Evolutionary conservation across 2,113 vertebrate genomes (phyloP).

Genomic region (Anhinga rufa): DNA sequence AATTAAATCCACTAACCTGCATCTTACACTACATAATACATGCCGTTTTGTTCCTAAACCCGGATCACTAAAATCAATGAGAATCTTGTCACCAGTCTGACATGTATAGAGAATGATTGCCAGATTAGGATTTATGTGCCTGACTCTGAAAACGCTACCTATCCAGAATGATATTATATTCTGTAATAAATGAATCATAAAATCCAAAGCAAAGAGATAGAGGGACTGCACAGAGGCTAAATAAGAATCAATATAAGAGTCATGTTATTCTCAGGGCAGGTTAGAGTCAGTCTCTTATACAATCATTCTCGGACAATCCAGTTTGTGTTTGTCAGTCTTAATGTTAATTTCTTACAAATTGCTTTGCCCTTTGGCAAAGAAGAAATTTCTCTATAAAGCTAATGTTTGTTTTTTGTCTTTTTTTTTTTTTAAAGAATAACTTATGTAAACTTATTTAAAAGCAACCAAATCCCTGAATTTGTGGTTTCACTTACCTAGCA

Average conservation of each 20-base stretch:
- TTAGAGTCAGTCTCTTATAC: neutral
- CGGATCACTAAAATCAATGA: neutral
- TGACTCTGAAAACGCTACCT: conserved; percentile 5
- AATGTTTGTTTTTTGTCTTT: neutral
- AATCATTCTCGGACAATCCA: neutral
- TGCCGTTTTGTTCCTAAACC: neutral
- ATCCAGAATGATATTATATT: neutral
- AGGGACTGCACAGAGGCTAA: conserved; percentile 15
- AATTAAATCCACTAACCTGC: neutral
- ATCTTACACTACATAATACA: neutral
- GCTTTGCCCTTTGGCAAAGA: neutral
- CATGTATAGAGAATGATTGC: neutral
- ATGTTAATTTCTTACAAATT: neutral
- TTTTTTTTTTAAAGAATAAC: neutral
- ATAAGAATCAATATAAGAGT: conserved; percentile 22
- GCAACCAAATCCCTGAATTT: neutral
- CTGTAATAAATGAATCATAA: conserved; percentile 27
- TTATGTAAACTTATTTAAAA: neutral
- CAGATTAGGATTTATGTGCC: conserved; percentile 28
- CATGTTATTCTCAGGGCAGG: neutral
- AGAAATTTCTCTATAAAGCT: neutral
- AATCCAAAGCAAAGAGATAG: neutral
- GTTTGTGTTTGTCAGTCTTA: conserved; percentile 14
- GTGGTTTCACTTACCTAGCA: neutral
- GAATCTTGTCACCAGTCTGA: neutral